phyloP scores from a whole-genome alignment of 2,113 vertebrate species.

The Microtus pennsylvanicus region DNA sequence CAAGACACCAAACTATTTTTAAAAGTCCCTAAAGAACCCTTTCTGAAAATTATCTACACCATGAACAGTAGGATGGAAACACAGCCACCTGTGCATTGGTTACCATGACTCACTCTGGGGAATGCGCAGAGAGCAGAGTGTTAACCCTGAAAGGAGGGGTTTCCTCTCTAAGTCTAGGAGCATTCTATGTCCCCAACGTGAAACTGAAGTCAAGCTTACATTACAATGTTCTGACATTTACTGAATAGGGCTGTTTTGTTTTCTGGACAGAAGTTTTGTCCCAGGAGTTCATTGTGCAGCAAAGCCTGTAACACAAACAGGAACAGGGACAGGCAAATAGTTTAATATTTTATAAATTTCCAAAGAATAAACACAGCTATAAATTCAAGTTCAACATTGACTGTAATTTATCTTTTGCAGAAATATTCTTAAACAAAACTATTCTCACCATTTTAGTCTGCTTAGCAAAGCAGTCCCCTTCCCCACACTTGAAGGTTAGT shows the following conservation, averaged over 20 bases:
- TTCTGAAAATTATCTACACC: neutral
- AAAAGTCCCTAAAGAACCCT: neutral
- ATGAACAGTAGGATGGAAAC: neutral
- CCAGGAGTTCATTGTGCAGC: slow-evolving; percentile 90
- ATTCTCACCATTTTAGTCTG: no score
- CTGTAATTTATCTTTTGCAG: neutral
- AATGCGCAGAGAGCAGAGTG: neutral
- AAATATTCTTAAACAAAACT: neutral
- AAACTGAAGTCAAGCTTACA: slow-evolving; percentile 43
- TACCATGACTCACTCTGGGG: neutral
- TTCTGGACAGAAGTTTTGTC: slow-evolving; percentile 85
- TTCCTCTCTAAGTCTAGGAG: neutral
- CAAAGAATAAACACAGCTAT: neutral
- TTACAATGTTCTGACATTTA: neutral
- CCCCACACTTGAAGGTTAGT: no score
- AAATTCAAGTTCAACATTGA: neutral
- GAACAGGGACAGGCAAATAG: neutral
- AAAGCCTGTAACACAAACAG: slow-evolving; percentile 86
- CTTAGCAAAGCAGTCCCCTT: no score
- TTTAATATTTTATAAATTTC: neutral
- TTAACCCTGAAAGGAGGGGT: neutral
- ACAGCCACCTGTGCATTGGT: neutral
- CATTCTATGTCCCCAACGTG: neutral
- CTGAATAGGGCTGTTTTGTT: neutral
- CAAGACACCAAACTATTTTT: neutral